These are phyloP conservation scores for Serripes groenlandicus DNA, from an alignment of 2,888 invertebrate genomes.

Conservation along the genomic window DNA sequence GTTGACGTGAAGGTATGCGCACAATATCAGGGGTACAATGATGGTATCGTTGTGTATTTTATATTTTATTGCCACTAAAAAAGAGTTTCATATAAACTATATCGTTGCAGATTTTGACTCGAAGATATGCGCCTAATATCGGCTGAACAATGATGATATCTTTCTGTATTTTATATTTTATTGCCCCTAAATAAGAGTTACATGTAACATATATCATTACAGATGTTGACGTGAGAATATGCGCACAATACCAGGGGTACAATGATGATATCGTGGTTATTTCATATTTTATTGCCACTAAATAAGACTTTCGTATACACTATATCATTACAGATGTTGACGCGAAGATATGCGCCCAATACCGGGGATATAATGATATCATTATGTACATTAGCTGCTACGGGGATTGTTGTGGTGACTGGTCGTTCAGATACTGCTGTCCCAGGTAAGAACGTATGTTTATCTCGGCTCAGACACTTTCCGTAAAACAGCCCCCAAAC, in stretches of 20 bases:
- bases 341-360: conserved; percentile 14
- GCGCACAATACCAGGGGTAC: neutral
- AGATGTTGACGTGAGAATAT: no score
- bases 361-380: neutral
- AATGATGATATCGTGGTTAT: neutral
- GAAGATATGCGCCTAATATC: no score
- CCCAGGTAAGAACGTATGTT: conserved; percentile 11
- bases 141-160: no score
- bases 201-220: no score
- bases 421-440: conserved; percentile 18
- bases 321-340: neutral
- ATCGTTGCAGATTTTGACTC: no score
- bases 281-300: neutral
- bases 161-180: no score
- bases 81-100: no score
- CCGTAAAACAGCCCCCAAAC: no score
- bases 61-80: no score
- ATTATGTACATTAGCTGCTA: conserved; percentile 24
- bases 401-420: neutral
- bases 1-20: conserved; percentile 6
- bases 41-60: neutral
- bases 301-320: no score
- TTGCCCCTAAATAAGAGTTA: no score
- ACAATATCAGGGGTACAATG: conserved; percentile 3
- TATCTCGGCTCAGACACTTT: no score